These are phyloP conservation scores for Augochlorella aurata DNA, from an alignment of 2,888 invertebrate genomes.

Conservation along the genomic window DNA sequence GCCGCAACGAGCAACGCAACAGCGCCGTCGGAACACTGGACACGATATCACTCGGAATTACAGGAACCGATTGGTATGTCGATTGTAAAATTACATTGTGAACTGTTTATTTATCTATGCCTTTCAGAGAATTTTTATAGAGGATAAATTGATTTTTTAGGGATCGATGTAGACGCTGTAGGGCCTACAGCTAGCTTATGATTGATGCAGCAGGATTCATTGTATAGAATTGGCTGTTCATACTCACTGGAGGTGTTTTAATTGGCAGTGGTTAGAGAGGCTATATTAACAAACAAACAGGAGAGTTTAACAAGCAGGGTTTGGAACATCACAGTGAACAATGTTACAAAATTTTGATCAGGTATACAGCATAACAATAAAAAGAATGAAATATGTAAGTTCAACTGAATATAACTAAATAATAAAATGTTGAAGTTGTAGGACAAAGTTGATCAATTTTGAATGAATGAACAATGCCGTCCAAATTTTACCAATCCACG, in stretches of 20 bases:
- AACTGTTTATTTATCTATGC: neutral
- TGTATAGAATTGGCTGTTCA: too few species aligned
- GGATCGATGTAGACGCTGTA: neutral
- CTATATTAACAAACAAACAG: too few species aligned
- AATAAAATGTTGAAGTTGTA: too few species aligned
- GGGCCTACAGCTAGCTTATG: neutral
- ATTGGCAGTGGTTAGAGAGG: neutral
- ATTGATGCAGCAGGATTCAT: neutral
- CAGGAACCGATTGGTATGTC: conserved; percentile 63
- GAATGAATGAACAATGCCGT: too few species aligned
- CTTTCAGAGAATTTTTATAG: neutral
- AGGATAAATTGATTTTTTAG: neutral
- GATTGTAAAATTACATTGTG: neutral
- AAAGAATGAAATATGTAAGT: too few species aligned
- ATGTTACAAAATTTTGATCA: too few species aligned
- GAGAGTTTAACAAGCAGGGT: too few species aligned
- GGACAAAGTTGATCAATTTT: too few species aligned
- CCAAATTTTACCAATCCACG: too few species aligned
- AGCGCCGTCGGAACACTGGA: conserved; percentile 61
- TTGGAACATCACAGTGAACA: too few species aligned
- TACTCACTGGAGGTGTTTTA: neutral
- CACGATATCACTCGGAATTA: conserved; percentile 52
- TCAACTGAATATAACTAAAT: too few species aligned
- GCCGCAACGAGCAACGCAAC: conserved; percentile 65
- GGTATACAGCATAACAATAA: too few species aligned